phyloP scores from a whole-genome alignment of 2,888 invertebrate species.

The Corbicula japonica region DNA sequence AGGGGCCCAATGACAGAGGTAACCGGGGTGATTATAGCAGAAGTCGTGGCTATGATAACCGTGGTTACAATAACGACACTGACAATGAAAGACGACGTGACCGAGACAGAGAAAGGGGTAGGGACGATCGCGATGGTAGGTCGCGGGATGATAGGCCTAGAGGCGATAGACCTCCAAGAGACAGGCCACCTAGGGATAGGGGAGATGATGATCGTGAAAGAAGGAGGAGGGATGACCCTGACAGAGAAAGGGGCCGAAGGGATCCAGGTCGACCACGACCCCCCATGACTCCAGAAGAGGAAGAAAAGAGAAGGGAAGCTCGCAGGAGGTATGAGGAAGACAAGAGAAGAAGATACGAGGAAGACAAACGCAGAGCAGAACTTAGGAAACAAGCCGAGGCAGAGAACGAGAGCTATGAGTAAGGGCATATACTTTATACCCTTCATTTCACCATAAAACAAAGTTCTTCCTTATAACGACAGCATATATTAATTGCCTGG shows the following conservation, averaged over 20 bases:
- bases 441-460: too few relatives aligned
- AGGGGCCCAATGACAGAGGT: constrained; percentile 65
- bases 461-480: too few relatives aligned
- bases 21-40: constrained; percentile 70
- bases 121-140: constrained; percentile 52
- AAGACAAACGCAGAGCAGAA: constrained; percentile 55
- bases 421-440: constrained; percentile 15
- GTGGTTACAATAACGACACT: constrained; percentile 70
- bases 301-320: constrained; percentile 50
- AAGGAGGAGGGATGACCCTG: constrained; percentile 43
- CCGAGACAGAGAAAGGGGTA: constrained; percentile 50
- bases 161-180: constrained; percentile 40
- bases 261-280: constrained; percentile 41
- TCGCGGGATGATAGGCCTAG: constrained; percentile 40
- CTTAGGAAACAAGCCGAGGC: constrained; percentile 65
- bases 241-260: constrained; percentile 52
- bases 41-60: constrained; percentile 68
- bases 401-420: constrained; percentile 45
- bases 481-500: too few relatives aligned
- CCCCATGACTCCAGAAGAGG: constrained; percentile 36
- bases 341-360: constrained; percentile 61
- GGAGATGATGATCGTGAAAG: constrained; percentile 49
- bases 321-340: constrained; percentile 54
- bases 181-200: constrained; percentile 45
- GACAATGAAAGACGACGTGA: constrained; percentile 41